Evolutionary conservation across 2,888 invertebrate species (phyloP), one percentile per base, ranked within the genome.

Genomic region (Nebria salina): DNA sequence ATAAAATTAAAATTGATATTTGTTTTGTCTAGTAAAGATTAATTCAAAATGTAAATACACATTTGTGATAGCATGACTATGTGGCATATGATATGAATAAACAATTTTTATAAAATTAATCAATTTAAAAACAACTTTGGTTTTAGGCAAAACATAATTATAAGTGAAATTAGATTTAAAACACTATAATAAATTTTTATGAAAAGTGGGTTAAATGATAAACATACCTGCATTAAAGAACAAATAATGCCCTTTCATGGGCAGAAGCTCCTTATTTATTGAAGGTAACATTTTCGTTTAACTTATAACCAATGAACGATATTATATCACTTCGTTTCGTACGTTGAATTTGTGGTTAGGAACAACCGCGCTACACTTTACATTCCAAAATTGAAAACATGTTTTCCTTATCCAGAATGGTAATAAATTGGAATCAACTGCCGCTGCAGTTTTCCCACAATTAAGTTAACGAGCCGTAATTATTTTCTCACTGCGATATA

Each of bases 221-320:
- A 34, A 34, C 90, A 90, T 90, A 96, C 96, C 97, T 87, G 95
- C 96, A 92, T 95, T 95, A 86, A 94, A 96, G 77, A 97, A 90
- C 88, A 97, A 97, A 88, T 94, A 97, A 89, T 97, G 97, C 1
- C 93, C 94, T 89, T 97, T 97, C 87, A 97, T 94, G 11, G 96
- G 96, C 87, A 97, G 86, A 80, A 97, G 89, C 80, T 94, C 92
- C 87, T 92, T 93, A 87, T 97, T 94, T 54, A 97, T 87, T 81
- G 81, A 72, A 6, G 77, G 72, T 70, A 82, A 77, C 68, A 82
- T 79, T 76, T 75, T 80, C 65, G 15, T 66, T 70, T 25, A 6
- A 26, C 26, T 54, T 54, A 2, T 54, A 34, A 13, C 8, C 54
- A 13, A 7, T 54, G 13, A 8, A 13, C 54, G 54, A 11, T 54